Percentiles rank a stretch among this genome's conserved stretches.
phyloP scores from a whole-genome alignment of 2,888 invertebrate genomes.

The Pseudococcus jackbeardsleyi region DNA sequence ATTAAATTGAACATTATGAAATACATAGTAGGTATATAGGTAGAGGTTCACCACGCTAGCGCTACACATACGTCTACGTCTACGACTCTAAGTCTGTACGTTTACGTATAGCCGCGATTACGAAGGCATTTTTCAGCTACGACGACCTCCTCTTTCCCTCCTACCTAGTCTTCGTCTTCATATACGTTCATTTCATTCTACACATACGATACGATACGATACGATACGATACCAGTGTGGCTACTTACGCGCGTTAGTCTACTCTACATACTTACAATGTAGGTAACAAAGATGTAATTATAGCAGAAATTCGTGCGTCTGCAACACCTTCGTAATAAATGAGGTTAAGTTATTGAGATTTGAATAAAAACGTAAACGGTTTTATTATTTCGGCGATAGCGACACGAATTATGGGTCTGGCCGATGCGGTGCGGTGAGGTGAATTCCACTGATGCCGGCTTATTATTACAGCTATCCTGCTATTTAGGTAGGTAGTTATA shows the following conservation, averaged over 20 bases:
- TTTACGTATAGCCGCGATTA: too few species aligned
- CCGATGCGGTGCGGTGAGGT: neutral
- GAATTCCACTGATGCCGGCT: neutral
- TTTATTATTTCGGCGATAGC: constrained; percentile 9
- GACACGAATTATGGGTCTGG: neutral
- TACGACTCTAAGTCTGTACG: too few species aligned
- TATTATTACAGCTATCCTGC: neutral
- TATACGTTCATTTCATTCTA: too few species aligned
- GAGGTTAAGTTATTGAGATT: constrained; percentile 50
- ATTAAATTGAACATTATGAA: constrained; percentile 48
- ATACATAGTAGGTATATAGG: neutral
- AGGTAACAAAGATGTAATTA: constrained; percentile 22
- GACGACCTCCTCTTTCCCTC: neutral
- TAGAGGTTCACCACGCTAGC: too few species aligned
- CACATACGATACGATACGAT: too few species aligned
- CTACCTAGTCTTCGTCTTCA: too few species aligned
- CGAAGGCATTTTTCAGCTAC: constrained; percentile 32
- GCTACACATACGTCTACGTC: neutral
- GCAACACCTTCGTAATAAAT: constrained; percentile 34
- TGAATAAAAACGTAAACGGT: constrained; percentile 32
- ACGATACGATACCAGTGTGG: neutral
- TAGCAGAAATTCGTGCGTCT: constrained; percentile 30
- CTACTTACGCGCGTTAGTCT: neutral
- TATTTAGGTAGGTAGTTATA: neutral
- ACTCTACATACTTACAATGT: constrained; percentile 43